Conservation (phyloP, 2,888 invertebrate genomes). For the Acleris sparsana region DNA sequence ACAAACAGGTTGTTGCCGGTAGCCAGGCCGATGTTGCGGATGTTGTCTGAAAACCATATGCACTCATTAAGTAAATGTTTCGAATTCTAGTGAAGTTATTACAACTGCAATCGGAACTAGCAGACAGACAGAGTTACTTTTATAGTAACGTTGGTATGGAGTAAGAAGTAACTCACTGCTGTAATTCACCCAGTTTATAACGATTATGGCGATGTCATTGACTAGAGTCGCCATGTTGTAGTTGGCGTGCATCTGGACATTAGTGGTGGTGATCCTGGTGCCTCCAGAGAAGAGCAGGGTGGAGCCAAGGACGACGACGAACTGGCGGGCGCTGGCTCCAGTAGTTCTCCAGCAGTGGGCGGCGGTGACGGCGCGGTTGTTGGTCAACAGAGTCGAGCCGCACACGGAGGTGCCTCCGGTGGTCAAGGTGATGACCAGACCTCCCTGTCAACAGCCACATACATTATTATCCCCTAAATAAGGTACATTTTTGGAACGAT, state of each 20-base stretch:
- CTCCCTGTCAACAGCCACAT: conserved; percentile 44
- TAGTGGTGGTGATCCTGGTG: conserved; percentile 32
- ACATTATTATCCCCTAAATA: not conserved
- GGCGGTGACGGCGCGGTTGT: conserved; percentile 48
- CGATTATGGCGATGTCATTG: conserved; percentile 38
- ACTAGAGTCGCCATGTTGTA: conserved; percentile 25
- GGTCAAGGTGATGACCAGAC: conserved; percentile 45
- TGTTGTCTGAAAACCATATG: conserved; percentile 27
- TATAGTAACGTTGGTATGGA: not conserved
- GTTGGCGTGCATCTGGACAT: conserved; percentile 31
- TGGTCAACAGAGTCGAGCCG: conserved; percentile 48
- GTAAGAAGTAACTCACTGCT: conserved; percentile 27
- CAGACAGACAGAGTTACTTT: too few species aligned
- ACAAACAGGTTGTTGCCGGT: conserved; percentile 39
- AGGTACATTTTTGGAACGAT: too few species aligned
- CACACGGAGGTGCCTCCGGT: conserved; percentile 48
- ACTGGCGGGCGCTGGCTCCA: conserved; percentile 33
- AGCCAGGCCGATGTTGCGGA: conserved; percentile 43
- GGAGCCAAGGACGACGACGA: conserved; percentile 40
- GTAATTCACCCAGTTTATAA: not conserved
- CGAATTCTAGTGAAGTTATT: too few species aligned
- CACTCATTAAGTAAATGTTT: too few species aligned
- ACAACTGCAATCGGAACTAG: too few species aligned
- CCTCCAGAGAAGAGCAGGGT: conserved; percentile 38
- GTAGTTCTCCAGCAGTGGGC: conserved; percentile 54